Conservation (phyloP, 2,797 vertebrate species). For the Hemitrygon akajei region DNA sequence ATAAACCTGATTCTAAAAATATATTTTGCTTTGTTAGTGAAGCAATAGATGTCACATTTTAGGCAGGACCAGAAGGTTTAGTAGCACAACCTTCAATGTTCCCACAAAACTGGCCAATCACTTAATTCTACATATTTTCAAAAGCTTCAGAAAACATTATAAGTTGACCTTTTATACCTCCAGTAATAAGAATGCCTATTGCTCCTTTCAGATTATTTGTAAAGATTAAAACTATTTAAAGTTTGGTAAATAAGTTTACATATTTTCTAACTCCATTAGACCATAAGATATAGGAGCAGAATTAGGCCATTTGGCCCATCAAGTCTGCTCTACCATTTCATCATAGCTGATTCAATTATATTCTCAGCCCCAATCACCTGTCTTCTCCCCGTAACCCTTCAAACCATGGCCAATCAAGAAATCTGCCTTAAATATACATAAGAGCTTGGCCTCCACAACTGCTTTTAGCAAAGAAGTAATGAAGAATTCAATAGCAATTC, state of each 20-base stretch:
- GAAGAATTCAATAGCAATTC: background rate
- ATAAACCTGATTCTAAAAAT: too few species aligned
- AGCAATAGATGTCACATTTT: background rate
- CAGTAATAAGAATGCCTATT: background rate
- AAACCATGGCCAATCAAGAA: too few species aligned
- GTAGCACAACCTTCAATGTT: background rate
- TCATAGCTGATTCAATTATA: too few species aligned
- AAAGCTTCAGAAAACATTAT: background rate
- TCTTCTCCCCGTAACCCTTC: too few species aligned
- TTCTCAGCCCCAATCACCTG: too few species aligned
- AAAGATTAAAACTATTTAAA: background rate
- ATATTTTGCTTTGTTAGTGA: background rate
- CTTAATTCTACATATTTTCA: background rate
- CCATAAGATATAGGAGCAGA: too few species aligned
- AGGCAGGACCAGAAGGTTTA: background rate
- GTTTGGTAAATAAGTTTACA: background rate
- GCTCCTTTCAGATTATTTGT: background rate
- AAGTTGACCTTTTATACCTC: background rate
- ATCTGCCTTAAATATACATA: too few species aligned
- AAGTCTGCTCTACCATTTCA: too few species aligned
- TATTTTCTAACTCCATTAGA: background rate
- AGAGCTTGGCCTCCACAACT: too few species aligned
- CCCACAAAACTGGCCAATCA: background rate
- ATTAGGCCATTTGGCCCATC: too few species aligned
- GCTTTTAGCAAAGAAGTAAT: background rate